phyloP scores from a whole-genome alignment of 92 coral and sea anemone genomes.

The Umimayanthus chanpuru region DNA sequence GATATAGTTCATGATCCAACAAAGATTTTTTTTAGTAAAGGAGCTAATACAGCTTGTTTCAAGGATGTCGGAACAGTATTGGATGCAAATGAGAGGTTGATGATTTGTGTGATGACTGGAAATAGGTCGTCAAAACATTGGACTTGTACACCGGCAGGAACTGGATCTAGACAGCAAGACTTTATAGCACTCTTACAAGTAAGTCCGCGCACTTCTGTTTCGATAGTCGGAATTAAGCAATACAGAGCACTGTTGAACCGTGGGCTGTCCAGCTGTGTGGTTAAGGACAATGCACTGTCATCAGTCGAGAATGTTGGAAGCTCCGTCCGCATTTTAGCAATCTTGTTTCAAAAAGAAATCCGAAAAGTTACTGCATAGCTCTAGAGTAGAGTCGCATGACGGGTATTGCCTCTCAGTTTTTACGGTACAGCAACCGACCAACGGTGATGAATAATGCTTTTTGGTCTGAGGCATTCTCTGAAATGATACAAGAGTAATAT shows the following conservation, averaged over 20 bases:
- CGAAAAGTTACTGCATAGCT: not conserved
- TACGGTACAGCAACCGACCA: conserved; percentile 12
- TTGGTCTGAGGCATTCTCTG: conserved; percentile 40
- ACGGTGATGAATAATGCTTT: conserved; percentile 30
- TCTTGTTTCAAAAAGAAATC: conserved; percentile 4
- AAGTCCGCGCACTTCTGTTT: conserved; percentile 2
- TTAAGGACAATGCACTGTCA: not conserved
- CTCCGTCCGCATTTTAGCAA: conserved; percentile 1
- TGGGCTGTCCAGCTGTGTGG: conserved; percentile 2
- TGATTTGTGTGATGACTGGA: conserved; percentile 18
- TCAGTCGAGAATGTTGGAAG: not conserved
- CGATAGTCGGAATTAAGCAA: conserved; percentile 7
- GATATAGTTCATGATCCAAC: conserved; percentile 1
- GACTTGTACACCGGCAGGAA: not conserved
- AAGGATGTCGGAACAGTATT: not conserved
- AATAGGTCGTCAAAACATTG: not conserved
- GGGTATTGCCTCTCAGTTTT: conserved; percentile 24
- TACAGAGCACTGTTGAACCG: conserved; percentile 12
- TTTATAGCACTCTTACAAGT: not conserved
- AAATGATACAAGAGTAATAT: conserved; percentile 35
- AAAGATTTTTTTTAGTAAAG: conserved; percentile 5
- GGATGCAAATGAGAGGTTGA: conserved; percentile 23
- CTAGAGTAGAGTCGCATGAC: not conserved
- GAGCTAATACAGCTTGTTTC: conserved; percentile 14
- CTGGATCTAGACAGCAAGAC: conserved; percentile 9